Conservation (phyloP, 2,797 vertebrate genomes). For the Etheostoma nigrum region DNA sequence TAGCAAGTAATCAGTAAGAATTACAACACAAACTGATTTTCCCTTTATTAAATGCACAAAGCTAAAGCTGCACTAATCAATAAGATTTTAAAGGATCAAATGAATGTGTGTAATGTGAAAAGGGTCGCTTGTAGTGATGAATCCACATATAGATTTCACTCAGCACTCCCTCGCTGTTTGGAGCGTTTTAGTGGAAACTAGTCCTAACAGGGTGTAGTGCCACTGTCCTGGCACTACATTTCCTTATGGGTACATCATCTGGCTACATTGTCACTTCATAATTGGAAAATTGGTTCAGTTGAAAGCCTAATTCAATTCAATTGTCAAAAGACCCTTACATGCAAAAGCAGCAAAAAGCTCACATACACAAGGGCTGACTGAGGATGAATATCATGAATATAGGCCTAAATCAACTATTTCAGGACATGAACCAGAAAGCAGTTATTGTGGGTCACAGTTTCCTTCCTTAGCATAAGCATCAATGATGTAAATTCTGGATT, state of each 20-base stretch:
- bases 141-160: no score
- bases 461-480: constrained; percentile 22
- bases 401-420: constrained; percentile 14
- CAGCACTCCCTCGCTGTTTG: no score
- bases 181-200: background rate
- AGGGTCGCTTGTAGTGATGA: background rate
- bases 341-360: constrained; percentile 6
- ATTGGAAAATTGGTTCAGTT: constrained; percentile 7
- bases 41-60: background rate
- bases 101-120: background rate
- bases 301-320: constrained; percentile 19
- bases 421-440: background rate
- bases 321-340: background rate
- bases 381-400: constrained; percentile 10
- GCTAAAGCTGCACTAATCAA: background rate
- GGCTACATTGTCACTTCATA: constrained; percentile 3
- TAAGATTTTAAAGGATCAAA: background rate
- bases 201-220: background rate
- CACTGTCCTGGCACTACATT: background rate
- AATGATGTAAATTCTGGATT: constrained; percentile 29
- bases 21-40: background rate
- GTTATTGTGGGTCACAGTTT: background rate
- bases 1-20: no score
- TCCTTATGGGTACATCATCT: background rate
- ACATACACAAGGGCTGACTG: background rate